Evolutionary conservation across 2,797 vertebrate species (phyloP).

Genomic region (Pogonophryne albipinna): DNA sequence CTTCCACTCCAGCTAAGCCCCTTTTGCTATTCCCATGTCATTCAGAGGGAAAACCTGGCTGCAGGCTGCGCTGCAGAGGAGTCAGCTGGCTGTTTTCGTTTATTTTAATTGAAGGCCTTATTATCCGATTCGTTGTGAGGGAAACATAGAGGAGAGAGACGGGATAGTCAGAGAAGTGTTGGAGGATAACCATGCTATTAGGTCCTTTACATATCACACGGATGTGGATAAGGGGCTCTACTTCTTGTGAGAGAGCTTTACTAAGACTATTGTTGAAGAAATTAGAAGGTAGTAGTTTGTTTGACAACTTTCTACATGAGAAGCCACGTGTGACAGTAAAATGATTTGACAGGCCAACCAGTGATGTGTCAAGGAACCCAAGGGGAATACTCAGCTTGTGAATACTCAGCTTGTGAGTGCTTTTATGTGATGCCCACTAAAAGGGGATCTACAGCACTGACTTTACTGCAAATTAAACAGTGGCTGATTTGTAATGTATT

Average conservation of each 20-base stretch:
- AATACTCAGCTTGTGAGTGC: neutral
- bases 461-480: neutral
- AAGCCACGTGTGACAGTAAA: conserved; percentile 1
- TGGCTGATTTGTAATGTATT: neutral
- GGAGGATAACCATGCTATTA: conserved; percentile 29
- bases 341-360: neutral
- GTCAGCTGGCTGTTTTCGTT: conserved; percentile 28
- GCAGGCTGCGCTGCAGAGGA: conserved; percentile 37
- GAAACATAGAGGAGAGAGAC: conserved; percentile 4
- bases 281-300: neutral
- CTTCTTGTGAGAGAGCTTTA: conserved; percentile 7
- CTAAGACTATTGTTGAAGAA: conserved; percentile 3
- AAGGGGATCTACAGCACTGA: neutral
- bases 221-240: conserved; percentile 9
- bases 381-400: neutral
- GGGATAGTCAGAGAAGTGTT: conserved; percentile 4
- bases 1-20: conserved; percentile 59
- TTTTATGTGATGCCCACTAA: neutral
- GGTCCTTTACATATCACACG: conserved; percentile 15
- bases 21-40: conserved; percentile 47
- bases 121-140: conserved; percentile 64
- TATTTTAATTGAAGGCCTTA: conserved; percentile 67
- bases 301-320: conserved; percentile 7
- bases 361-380: neutral
- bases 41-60: conserved; percentile 33